phyloP scores from a whole-genome alignment of 2,113 vertebrate genomes.

The Procavia capensis region DNA sequence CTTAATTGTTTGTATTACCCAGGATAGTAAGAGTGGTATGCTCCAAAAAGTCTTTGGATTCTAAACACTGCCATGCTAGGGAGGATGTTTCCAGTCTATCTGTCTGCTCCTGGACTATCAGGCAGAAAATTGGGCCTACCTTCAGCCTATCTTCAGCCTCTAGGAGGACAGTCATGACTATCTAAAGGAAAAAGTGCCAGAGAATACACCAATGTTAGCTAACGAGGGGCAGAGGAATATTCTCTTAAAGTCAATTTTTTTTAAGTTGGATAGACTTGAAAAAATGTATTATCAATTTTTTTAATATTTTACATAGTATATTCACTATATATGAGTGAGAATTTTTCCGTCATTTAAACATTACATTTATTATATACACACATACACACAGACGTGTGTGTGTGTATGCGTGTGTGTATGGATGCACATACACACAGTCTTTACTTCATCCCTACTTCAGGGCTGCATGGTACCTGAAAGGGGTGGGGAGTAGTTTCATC shows the following conservation, averaged over 20 bases:
- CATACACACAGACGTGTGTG: background rate
- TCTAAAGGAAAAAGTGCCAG: background rate
- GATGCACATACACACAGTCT: background rate
- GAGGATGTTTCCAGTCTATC: background rate
- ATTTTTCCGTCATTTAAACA: background rate
- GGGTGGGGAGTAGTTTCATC: background rate
- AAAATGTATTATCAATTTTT: background rate
- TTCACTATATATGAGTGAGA: background rate
- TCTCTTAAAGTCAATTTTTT: background rate
- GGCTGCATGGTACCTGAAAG: background rate
- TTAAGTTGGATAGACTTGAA: background rate
- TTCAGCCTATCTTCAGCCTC: rapidly evolving
- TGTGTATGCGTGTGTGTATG: too few species aligned
- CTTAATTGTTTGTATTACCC: background rate
- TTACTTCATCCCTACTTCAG: background rate
- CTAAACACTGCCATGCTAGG: background rate
- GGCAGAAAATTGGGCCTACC: background rate
- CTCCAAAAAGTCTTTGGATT: background rate
- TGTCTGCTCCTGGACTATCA: rapidly evolving
- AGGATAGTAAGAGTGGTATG: background rate
- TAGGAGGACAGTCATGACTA: background rate
- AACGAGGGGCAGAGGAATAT: background rate
- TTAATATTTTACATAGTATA: background rate
- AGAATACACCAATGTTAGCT: background rate
- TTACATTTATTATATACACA: background rate